Base-by-base conservation (phyloP, 2,797 vertebrate species). In the Halcyon chelicuti region DNA sequence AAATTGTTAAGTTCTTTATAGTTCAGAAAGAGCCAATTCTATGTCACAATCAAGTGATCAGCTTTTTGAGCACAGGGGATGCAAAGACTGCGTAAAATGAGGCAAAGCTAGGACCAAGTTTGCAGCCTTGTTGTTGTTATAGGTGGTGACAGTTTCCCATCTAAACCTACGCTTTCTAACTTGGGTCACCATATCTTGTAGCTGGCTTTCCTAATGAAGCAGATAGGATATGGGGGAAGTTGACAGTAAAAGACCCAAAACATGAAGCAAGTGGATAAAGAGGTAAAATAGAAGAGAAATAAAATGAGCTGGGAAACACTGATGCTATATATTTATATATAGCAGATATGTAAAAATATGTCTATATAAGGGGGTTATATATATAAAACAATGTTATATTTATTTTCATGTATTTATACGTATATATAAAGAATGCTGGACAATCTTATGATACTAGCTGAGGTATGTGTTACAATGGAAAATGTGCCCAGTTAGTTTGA, bases 381-480 rank as follows among this genome's bases (percentile, higher is more conserved):
- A 19, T n/a, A 25, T 66, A 58, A 29, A 63, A 62, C 9, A 52
- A 8, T 76, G 10, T 35, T 71, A 7, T 63, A 5, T 72, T 91
- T 66, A 8, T 60, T 22, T 72, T 88, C 9, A 11, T 7, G 1
- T 60, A 16, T 54, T 58, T 71, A 21, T 84, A 21, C 28, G 73
- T 39, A 23, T 22, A 4, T 31, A 22, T 33, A 26, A 79, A 82
- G n/a, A 74, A 75, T 12, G 37, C 18, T 63, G 16, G 20, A 63
- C 57, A 70, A 28, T 66, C 66, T 81, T 93, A 42, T 75, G 47
- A 88, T 55, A 23, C 31, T 61, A 85, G 46, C 76, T 49, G 55
- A 94, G 42, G 35, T 90, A 60, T 80, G 78, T 49, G 39, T 73
- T 91, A 61, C 54, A 86, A 88, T 61, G 57, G 94, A 86, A 94